These are phyloP conservation scores for Lepidotrigona ventralis DNA, from an alignment of 1,140 invertebrate genomes.

Conservation along the genomic window DNA sequence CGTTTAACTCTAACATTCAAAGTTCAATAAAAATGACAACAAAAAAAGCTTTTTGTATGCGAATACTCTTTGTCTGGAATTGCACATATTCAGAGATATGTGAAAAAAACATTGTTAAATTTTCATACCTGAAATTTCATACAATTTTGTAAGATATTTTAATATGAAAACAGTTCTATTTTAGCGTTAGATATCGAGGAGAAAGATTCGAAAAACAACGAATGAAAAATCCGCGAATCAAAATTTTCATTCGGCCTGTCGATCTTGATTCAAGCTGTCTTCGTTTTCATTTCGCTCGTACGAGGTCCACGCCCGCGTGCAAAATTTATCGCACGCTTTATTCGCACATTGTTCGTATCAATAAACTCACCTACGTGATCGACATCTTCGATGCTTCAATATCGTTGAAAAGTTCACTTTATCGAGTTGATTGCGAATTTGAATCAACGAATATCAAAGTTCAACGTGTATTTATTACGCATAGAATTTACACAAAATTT, in stretches of 20 bases:
- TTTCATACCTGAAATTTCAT: too few species aligned
- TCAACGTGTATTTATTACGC: too few species aligned
- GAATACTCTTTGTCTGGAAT: too few species aligned
- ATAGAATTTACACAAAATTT: not conserved
- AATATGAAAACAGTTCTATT: not conserved
- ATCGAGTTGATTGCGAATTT: conserved; percentile 8
- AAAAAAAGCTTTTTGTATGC: too few species aligned
- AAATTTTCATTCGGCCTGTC: not conserved
- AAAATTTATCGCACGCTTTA: conserved; percentile 1
- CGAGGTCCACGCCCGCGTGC: too few species aligned
- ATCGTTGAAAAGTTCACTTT: conserved; percentile 1
- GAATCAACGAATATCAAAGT: not conserved
- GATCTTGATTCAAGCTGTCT: not conserved
- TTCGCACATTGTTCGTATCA: not conserved
- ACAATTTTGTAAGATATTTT: too few species aligned
- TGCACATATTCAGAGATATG: too few species aligned
- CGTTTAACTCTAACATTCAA: too few species aligned
- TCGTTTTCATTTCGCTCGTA: not conserved
- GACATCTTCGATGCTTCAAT: not conserved
- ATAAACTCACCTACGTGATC: conserved; percentile 6
- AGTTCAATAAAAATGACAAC: too few species aligned
- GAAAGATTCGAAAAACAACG: not conserved
- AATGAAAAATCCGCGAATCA: not conserved
- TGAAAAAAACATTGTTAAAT: too few species aligned
- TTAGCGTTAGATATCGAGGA: not conserved